Conservation (phyloP, 2,888 invertebrate species). For the Pyrgus malvae region DNA sequence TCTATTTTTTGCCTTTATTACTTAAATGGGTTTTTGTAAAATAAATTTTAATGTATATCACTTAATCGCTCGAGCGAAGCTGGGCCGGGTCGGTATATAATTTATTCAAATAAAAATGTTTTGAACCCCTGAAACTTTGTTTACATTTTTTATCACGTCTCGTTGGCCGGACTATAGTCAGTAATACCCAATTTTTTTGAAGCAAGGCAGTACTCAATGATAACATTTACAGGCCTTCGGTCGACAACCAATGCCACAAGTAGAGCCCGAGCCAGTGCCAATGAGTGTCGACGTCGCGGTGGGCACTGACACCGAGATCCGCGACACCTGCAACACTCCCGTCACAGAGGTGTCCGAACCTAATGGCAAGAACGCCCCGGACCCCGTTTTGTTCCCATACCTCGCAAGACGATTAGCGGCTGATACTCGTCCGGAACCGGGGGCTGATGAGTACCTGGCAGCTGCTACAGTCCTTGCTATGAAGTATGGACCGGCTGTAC, state of each 20-base stretch:
- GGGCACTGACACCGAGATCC: constrained; percentile 49
- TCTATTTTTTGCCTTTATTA: no score
- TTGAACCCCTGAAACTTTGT: no score
- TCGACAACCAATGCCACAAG: constrained; percentile 90
- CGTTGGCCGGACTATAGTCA: no score
- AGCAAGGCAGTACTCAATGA: no score
- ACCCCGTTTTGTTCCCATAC: constrained; percentile 92
- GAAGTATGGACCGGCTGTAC: constrained; percentile 90
- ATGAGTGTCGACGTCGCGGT: constrained; percentile 16
- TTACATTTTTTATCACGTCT: no score
- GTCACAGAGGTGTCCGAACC: constrained; percentile 32
- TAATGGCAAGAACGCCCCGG: constrained; percentile 64
- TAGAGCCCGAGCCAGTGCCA: constrained; percentile 52
- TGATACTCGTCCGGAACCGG: constrained; percentile 56
- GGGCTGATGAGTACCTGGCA: constrained; percentile 89
- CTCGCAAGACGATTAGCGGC: constrained; percentile 86
- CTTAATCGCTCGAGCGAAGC: no score
- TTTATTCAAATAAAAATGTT: no score
- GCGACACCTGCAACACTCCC: constrained; percentile 81
- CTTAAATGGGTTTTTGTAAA: no score
- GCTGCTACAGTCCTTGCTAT: constrained; percentile 94
- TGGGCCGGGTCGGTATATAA: no score
- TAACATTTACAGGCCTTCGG: constrained; percentile 87
- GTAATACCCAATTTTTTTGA: no score
- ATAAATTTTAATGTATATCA: no score